These are phyloP conservation scores for Burhinus oedicnemus DNA, from an alignment of 2,113 vertebrate species.

Conservation along the genomic window DNA sequence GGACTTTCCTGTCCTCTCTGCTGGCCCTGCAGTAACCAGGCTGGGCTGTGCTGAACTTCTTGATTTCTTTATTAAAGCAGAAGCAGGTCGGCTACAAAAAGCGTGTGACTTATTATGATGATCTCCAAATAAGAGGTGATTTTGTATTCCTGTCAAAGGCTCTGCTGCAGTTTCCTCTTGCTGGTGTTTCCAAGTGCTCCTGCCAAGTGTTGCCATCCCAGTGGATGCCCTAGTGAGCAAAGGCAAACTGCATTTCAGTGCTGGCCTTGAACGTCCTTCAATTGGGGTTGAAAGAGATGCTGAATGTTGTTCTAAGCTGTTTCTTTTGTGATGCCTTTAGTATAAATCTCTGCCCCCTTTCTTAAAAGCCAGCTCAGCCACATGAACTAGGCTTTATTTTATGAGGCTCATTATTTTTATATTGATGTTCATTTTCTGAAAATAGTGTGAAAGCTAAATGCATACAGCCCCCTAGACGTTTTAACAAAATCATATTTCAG, in stretches of 20 bases:
- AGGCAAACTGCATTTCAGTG: neutral
- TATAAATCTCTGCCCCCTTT: slow-evolving; percentile 70
- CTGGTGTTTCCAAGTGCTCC: neutral
- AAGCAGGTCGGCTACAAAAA: neutral
- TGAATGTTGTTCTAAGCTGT: slow-evolving; percentile 65
- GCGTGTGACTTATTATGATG: neutral
- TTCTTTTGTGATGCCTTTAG: slow-evolving; percentile 49
- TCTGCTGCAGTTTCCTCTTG: neutral
- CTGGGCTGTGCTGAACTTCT: neutral
- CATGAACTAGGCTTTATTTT: slow-evolving; percentile 67
- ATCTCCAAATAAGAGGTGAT: neutral
- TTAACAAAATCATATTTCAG: slow-evolving; percentile 77
- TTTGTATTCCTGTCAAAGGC: neutral
- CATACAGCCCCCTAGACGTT: slow-evolving; percentile 68
- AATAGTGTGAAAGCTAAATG: slow-evolving; percentile 75
- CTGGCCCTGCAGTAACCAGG: neutral
- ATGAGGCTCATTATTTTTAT: slow-evolving; percentile 76
- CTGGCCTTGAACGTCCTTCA: slow-evolving; percentile 50
- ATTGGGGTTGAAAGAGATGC: slow-evolving; percentile 25
- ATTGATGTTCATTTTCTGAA: slow-evolving; percentile 76
- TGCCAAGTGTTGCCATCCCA: neutral
- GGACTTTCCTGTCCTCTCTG: neutral
- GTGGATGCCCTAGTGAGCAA: neutral
- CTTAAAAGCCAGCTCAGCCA: slow-evolving; percentile 72
- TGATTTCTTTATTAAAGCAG: neutral